phyloP scores from a whole-genome alignment of 2,888 invertebrate species.

The Hipparchia sbordonii region DNA sequence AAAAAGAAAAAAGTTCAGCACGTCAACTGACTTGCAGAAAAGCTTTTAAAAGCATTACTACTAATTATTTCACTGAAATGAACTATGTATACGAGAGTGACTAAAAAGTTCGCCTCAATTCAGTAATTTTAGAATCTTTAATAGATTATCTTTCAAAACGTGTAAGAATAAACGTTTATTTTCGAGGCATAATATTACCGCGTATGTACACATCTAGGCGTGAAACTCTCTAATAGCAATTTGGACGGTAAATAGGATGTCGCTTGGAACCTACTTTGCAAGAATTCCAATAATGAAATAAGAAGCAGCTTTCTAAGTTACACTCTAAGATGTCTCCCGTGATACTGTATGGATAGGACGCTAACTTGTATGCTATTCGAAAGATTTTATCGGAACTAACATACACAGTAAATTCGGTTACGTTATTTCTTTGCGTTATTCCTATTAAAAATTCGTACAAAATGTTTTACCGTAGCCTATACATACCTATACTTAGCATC shows the following conservation, averaged over 20 bases:
- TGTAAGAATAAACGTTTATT: neutral
- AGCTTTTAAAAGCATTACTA: too few species aligned
- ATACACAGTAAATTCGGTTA: neutral
- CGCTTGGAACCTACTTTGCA: slow-evolving; percentile 44
- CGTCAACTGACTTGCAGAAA: too few species aligned
- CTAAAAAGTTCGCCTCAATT: too few species aligned
- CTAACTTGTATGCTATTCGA: neutral
- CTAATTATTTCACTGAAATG: neutral
- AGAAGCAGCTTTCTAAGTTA: slow-evolving; percentile 46
- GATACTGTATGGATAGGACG: neutral
- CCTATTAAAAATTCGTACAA: too few species aligned
- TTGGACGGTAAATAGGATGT: slow-evolving; percentile 62
- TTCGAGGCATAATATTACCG: slow-evolving; percentile 13
- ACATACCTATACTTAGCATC: too few species aligned
- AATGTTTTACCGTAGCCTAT: too few species aligned
- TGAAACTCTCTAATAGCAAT: slow-evolving; percentile 79
- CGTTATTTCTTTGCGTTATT: too few species aligned
- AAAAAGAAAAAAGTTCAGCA: neutral
- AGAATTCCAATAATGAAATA: slow-evolving; percentile 54
- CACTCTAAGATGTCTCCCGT: slow-evolving; percentile 20
- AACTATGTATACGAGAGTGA: too few species aligned
- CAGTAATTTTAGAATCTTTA: too few species aligned
- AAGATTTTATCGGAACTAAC: neutral
- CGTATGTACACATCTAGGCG: slow-evolving; percentile 46
- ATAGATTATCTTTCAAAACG: neutral